Evolutionary conservation across 1,140 invertebrate genomes (phyloP).

Genomic region (Vanessa tameamea): DNA sequence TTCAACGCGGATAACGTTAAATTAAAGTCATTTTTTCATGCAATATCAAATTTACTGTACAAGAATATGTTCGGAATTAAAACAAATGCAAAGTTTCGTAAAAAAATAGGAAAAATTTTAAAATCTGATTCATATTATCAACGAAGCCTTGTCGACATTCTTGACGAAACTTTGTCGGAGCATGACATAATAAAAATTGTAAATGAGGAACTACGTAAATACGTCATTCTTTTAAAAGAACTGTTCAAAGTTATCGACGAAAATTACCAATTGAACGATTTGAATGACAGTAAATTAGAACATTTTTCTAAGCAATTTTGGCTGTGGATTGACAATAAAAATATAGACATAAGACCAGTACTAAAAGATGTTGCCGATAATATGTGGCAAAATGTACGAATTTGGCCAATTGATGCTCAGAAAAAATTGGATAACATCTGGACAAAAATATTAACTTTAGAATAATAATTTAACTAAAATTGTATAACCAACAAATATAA

Average conservation of each 20-base stretch:
- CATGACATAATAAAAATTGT: slow-evolving; percentile 39
- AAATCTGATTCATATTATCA: slow-evolving; percentile 33
- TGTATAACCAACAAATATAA: no score
- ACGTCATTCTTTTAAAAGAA: slow-evolving; percentile 32
- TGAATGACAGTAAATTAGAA: slow-evolving; percentile 42
- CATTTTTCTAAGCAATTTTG: slow-evolving; percentile 39
- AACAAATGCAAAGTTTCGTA: slow-evolving; percentile 42
- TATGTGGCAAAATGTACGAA: slow-evolving; percentile 45
- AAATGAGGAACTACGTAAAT: slow-evolving; percentile 35
- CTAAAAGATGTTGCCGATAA: slow-evolving; percentile 43
- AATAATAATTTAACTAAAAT: background rate
- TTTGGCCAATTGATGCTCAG: slow-evolving; percentile 46
- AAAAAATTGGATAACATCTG: slow-evolving; percentile 44
- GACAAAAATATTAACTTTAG: slow-evolving; percentile 39
- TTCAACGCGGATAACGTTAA: slow-evolving; percentile 34
- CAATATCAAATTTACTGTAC: slow-evolving; percentile 38
- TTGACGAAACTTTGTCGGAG: slow-evolving; percentile 50
- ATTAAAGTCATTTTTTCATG: slow-evolving; percentile 36
- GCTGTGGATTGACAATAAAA: slow-evolving; percentile 32
- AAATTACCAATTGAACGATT: slow-evolving; percentile 45
- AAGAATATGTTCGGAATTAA: slow-evolving; percentile 42
- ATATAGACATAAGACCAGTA: slow-evolving; percentile 35
- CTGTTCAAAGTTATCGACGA: slow-evolving; percentile 46
- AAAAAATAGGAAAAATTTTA: slow-evolving; percentile 39
- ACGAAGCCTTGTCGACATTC: slow-evolving; percentile 48